Base-by-base conservation (phyloP, 2,888 invertebrate species). In the Exocentrus adspersus region DNA sequence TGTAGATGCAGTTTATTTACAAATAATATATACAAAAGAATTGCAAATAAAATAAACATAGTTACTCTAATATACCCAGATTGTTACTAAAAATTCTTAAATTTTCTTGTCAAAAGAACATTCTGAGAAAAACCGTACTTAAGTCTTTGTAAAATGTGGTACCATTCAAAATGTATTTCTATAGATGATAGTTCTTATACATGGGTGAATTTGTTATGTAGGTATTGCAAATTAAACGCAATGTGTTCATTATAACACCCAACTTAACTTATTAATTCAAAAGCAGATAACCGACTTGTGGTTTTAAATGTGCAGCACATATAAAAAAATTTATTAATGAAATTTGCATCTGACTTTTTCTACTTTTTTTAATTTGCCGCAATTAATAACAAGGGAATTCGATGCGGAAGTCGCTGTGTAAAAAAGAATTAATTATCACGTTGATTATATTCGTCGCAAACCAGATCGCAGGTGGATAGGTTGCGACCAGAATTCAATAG, bases 331-430 rank as follows among this genome's bases (percentile, higher is more conserved):
- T 48, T 51, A 51, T 51, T 32, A 51, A 51, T 20, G 9, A 19
- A 32, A 43, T 54, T 54, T 43, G 28, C 24, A 54, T 54, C 24
- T 24, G 17, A 54, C 54, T 24, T 45, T 30, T 54, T 28, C 17
- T 24, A 14, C 16, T 28, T 24, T 54, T n/a, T 43, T 54, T 54
- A 54, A 43, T 43, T 30, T 16, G 42, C 43, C 14, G 17, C 43
- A 45, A 54, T 54, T 54, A 54, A 54, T 54, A 54, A 43, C 32
- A 37, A n/a, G 54, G 43, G 54, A n/a, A 37, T 41, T 16, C 20
- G 43, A 53, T 53, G 53, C 43, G 54, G 43, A 43, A 54, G 54
- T 20, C 54, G 54, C 43, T 54, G 54, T 43, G 54, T 54, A 54
- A 43, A 54, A 54, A 54, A 42, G 43, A 54, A 43, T 54, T 54